A percentile compares a stretch with the other conserved stretches of the same genome.
These are phyloP conservation scores for Gnathonemus echidnorhynchus DNA, from an alignment of 2,113 vertebrate species.

Conservation along the genomic window DNA sequence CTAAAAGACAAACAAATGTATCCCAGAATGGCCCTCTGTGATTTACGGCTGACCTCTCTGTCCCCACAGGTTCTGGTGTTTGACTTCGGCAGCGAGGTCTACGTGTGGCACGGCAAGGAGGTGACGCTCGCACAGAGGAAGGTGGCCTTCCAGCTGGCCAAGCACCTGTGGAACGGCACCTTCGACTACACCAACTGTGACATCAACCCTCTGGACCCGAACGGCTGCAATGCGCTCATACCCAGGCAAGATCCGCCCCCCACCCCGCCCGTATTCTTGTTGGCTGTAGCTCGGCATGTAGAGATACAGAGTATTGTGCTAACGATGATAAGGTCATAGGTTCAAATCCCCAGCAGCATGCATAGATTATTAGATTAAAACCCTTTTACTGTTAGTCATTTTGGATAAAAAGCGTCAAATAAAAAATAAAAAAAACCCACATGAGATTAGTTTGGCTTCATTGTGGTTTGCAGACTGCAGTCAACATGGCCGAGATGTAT, in stretches of 20 bases:
- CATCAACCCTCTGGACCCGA: conserved; percentile 91
- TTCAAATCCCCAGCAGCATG: background rate
- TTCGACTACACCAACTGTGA: conserved; percentile 97
- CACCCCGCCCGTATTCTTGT: background rate
- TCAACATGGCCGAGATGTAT: background rate
- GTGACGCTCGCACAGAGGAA: conserved; percentile 89
- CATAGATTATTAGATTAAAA: background rate
- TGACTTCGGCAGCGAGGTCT: conserved; percentile 96
- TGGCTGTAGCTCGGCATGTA: background rate
- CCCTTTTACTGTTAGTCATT: background rate
- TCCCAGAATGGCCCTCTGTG: background rate
- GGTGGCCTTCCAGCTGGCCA: conserved; percentile 92
- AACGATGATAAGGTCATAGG: background rate
- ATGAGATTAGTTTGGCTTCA: background rate
- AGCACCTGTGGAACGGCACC: conserved; percentile 93
- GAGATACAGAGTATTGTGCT: background rate
- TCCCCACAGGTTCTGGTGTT: conserved; percentile 85
- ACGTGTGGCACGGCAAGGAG: conserved; percentile 96
- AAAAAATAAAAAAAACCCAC: background rate
- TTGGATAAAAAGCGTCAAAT: background rate
- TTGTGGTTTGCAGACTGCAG: background rate
- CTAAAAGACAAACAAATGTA: background rate
- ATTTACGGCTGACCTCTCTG: background rate
- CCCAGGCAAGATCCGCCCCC: conserved; percentile 67
- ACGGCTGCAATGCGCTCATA: conserved; percentile 87